phyloP scores from a whole-genome alignment of 2,113 vertebrate genomes.

The Zosterops lateralis region DNA sequence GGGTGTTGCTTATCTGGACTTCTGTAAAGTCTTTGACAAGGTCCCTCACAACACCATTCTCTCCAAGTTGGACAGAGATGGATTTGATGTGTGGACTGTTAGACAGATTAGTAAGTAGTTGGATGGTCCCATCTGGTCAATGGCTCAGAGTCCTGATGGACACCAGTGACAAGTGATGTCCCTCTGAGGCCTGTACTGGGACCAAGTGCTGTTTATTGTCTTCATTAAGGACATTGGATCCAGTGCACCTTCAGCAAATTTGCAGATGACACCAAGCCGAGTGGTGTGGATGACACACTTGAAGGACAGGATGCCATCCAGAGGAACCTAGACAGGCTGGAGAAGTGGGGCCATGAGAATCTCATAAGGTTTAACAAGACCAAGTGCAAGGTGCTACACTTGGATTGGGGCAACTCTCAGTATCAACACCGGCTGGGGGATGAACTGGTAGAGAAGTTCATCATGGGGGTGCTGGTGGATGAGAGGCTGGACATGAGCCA shows the following conservation, averaged over 20 bases:
- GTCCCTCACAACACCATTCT: background rate
- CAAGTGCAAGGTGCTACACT: background rate
- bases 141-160: rapidly evolving
- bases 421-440: background rate
- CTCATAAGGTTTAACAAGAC: background rate
- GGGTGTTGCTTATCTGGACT: background rate
- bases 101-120: background rate
- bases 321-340: background rate
- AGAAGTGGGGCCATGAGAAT: background rate
- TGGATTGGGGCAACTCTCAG: rapidly evolving
- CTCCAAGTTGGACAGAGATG: background rate
- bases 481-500: background rate
- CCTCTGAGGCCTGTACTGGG: background rate
- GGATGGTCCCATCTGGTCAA: background rate
- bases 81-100: background rate
- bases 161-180: background rate
- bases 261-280: background rate
- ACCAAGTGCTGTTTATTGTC: background rate
- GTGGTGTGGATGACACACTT: background rate
- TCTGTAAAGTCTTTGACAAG: background rate
- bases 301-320: background rate
- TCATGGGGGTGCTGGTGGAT: background rate
- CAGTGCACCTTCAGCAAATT: background rate
- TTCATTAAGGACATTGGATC: background rate
- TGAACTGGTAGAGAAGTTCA: background rate